Conservation (phyloP, 23 tunicate genomes). For the Trididemnum clinides region DNA sequence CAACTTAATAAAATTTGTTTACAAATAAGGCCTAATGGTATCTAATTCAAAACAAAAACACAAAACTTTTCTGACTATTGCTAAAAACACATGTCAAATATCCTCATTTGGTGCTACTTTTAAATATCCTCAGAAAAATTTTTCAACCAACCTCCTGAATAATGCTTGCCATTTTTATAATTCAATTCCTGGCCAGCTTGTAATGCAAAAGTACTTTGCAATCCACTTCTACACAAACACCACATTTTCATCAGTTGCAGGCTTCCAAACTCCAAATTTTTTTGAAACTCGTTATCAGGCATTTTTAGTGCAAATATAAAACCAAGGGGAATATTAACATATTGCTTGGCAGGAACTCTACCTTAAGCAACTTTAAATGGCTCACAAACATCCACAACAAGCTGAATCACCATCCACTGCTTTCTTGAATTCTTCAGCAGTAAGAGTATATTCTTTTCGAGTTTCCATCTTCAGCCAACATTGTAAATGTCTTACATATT, state of each 20-base stretch:
- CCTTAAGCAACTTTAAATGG: constrained; percentile 71
- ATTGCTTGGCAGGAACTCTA: constrained; percentile 61
- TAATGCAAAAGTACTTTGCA: constrained; percentile 63
- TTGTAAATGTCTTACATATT: too few species aligned
- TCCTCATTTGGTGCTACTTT: too few species aligned
- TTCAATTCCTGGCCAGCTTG: constrained; percentile 50
- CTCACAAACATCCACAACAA: constrained; percentile 71
- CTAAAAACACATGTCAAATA: too few species aligned
- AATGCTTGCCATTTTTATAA: constrained; percentile 62
- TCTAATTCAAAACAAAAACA: too few species aligned
- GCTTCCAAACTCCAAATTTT: constrained; percentile 41
- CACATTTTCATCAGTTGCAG: constrained; percentile 55
- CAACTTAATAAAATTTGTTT: too few species aligned
- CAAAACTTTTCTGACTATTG: too few species aligned
- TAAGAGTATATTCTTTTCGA: constrained; percentile 31
- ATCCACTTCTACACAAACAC: constrained; percentile 64
- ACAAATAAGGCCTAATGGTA: too few species aligned
- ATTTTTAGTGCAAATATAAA: constrained; percentile 39
- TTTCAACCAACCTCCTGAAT: constrained; percentile 65
- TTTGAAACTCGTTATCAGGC: constrained; percentile 57
- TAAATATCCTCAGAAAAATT: neutral
- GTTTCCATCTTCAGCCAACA: constrained; percentile 30
- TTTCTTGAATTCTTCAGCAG: constrained; percentile 53
- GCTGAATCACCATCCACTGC: constrained; percentile 50
- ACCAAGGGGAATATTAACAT: constrained; percentile 64